Conservation (phyloP, 2,888 invertebrate species). For the Luperina nickerlii region DNA sequence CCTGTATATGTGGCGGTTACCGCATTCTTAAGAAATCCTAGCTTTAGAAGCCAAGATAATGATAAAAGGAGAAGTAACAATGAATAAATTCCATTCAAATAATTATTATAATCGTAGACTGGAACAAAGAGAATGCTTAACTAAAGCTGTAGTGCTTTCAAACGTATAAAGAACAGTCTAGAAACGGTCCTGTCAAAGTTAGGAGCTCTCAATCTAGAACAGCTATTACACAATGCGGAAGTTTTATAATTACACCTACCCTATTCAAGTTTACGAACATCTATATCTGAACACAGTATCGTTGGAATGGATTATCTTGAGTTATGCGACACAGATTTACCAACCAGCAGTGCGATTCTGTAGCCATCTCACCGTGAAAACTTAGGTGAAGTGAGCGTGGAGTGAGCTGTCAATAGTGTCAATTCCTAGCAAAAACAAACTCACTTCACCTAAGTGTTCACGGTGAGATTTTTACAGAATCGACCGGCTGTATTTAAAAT, state of each 20-base stretch:
- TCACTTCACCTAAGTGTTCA: too few species aligned
- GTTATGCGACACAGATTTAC: too few species aligned
- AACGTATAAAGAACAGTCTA: not conserved
- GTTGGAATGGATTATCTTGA: too few species aligned
- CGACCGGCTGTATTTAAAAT: too few species aligned
- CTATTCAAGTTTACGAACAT: not conserved
- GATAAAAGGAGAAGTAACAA: not conserved
- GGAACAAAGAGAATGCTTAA: constrained; percentile 1
- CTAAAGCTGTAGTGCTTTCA: not conserved
- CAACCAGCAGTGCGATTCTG: too few species aligned
- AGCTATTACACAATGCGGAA: not conserved
- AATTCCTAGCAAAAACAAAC: too few species aligned
- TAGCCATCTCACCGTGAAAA: too few species aligned
- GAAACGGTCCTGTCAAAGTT: not conserved
- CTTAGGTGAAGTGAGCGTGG: too few species aligned
- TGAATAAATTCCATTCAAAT: constrained; percentile 3
- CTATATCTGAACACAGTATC: too few species aligned
- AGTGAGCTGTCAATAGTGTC: too few species aligned
- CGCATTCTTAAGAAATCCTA: not conserved
- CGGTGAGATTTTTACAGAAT: too few species aligned
- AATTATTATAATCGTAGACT: constrained; percentile 1
- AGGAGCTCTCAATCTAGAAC: constrained; percentile 10
- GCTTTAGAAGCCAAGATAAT: not conserved
- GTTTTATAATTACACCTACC: not conserved
- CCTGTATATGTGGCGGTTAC: not conserved